Base-by-base conservation (phyloP, 2,113 vertebrate genomes). In the Tapirus terrestris region DNA sequence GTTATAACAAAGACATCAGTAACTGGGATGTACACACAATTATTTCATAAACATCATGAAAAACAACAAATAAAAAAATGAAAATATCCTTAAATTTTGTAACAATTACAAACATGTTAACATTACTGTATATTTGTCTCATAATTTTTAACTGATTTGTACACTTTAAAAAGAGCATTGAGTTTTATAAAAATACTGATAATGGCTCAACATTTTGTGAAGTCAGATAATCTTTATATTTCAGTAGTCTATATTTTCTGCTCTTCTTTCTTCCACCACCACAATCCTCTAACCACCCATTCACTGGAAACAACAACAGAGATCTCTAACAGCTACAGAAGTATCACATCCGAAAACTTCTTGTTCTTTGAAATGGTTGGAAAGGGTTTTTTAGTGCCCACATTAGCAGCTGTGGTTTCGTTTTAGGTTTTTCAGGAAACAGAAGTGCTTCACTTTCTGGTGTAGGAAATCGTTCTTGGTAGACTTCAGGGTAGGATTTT, bases 341-440 rank as follows among this genome's bases (percentile, higher is more conserved):
- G 61, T 51, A 61, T 98, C 98, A 99, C 98, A 99, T 99, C 6
- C 99, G 98, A 97, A 99, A 99, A 97, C 99, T 99, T 98, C 99
- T 99, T 76, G 99, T 99, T 98, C 99, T 99, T 87, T 99, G 99
- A 98, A 99, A 99, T 43, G 99, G 99, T 91, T 99, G 99, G 95
- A 99, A 99, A 91, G 99, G 98, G 65, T 99, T 99, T 98, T 98
- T 99, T 21, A 99, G 98, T 9, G 99, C 98, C 98, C 99, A 99
- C 90, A 98, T 98, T 81, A 99, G 98, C 84, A 99, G 96, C 73
- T 99, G 99, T 48, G 99, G 98, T 91, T 98, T 99, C 29, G 98
- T 97, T 86, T 98, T 99, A n/a, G 17, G 92, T 97, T 99, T 99
- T 94, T 99, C 99, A 60, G 99, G 98, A 97, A 99, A 99, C 4